phyloP scores from a whole-genome alignment of 2,113 vertebrate species.

The Orycteropus afer region DNA sequence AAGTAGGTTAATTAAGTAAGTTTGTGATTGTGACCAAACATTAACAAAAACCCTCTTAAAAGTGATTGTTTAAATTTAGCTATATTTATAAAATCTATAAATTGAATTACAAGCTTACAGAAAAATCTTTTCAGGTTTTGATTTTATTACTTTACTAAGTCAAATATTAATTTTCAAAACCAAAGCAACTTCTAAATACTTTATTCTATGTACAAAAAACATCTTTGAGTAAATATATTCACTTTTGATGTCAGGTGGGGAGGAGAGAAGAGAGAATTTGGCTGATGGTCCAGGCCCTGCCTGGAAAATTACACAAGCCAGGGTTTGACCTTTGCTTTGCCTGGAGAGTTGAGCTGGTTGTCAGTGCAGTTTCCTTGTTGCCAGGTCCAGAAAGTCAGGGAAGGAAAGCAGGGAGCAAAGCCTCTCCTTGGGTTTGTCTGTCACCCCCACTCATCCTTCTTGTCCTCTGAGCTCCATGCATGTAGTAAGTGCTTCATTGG shows the following conservation, averaged over 20 bases:
- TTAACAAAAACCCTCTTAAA: slow-evolving; percentile 43
- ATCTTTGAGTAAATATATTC: background rate
- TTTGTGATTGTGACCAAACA: slow-evolving; percentile 51
- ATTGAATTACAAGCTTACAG: slow-evolving; percentile 34
- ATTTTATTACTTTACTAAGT: slow-evolving; percentile 28
- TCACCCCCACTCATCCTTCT: background rate
- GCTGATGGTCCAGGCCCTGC: background rate
- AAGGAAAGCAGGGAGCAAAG: background rate
- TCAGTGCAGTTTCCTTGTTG: background rate
- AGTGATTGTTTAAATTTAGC: slow-evolving; percentile 38
- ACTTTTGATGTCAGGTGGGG: background rate
- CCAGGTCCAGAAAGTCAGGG: too few relatives aligned
- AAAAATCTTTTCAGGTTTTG: slow-evolving; percentile 18
- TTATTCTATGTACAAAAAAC: background rate
- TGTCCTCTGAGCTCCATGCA: background rate
- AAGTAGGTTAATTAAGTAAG: slow-evolving; percentile 62
- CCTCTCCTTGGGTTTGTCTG: background rate
- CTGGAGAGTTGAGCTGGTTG: background rate
- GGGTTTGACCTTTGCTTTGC: background rate
- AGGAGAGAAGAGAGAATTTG: background rate
- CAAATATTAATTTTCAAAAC: slow-evolving; percentile 43
- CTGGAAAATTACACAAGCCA: background rate
- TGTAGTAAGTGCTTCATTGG: background rate
- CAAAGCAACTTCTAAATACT: background rate
- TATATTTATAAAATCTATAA: background rate